Conservation (phyloP, 2,113 vertebrate genomes). For the Ciconia boyciana region DNA sequence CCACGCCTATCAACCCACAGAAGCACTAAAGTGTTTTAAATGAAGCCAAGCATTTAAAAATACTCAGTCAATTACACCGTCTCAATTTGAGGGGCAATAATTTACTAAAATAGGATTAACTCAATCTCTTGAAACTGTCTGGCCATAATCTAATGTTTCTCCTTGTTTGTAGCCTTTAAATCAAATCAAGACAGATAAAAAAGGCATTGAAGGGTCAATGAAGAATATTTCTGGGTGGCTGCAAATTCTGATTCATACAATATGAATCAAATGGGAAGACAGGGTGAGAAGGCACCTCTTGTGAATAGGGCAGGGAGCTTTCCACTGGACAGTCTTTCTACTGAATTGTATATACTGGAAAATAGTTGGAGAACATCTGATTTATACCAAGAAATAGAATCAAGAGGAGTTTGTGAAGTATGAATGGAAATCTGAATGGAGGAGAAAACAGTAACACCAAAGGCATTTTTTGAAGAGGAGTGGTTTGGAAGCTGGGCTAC, state of each 20-base stretch:
- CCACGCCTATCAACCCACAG: neutral
- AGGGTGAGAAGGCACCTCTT: neutral
- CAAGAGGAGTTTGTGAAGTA: neutral
- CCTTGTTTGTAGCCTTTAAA: neutral
- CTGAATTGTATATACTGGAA: neutral
- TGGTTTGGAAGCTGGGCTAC: neutral
- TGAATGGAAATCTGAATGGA: neutral
- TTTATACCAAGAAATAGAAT: neutral
- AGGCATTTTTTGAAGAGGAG: neutral
- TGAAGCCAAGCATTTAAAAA: neutral
- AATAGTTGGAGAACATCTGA: neutral
- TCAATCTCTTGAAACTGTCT: neutral
- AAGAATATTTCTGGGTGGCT: neutral
- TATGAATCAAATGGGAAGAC: neutral
- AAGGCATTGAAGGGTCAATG: neutral
- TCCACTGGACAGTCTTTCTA: neutral
- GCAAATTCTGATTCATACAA: neutral
- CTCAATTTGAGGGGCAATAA: neutral
- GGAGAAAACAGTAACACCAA: neutral
- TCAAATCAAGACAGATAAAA: neutral
- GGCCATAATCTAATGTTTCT: neutral
- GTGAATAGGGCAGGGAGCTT: neutral
- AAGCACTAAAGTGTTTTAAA: neutral
- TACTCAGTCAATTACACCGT: neutral
- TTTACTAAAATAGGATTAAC: neutral